phyloP scores from a whole-genome alignment of 1,140 invertebrate genomes.

The Apis mellifera region Amel_HAv3.1 CM009936.2:17479001-17479500 shows the following conservation, averaged over 20 bases:
- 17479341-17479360: too few relatives aligned
- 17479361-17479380: slow-evolving; percentile 25
- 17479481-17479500: slow-evolving; percentile 70
- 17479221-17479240: slow-evolving; percentile 52
- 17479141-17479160: slow-evolving; percentile 51
- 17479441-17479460: slow-evolving; percentile 66
- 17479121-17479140: slow-evolving; percentile 70
- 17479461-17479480: slow-evolving; percentile 66
- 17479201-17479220: slow-evolving; percentile 57
- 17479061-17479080: slow-evolving; percentile 81
- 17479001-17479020: slow-evolving; percentile 80
- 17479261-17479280: too few relatives aligned
- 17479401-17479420: slow-evolving; percentile 63
- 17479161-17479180: slow-evolving; percentile 19
- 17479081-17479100: slow-evolving; percentile 77
- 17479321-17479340: too few relatives aligned
- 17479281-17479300: too few relatives aligned
- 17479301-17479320: too few relatives aligned
- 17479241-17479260: too few relatives aligned
- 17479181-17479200: slow-evolving; percentile 63
- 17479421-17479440: slow-evolving; percentile 74
- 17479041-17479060: slow-evolving; percentile 79
- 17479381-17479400: slow-evolving; percentile 4
- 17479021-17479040: slow-evolving; percentile 81
- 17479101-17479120: slow-evolving; percentile 75